Base-by-base conservation (phyloP, 2,797 vertebrate species). In the Babyrousa celebensis region DNA sequence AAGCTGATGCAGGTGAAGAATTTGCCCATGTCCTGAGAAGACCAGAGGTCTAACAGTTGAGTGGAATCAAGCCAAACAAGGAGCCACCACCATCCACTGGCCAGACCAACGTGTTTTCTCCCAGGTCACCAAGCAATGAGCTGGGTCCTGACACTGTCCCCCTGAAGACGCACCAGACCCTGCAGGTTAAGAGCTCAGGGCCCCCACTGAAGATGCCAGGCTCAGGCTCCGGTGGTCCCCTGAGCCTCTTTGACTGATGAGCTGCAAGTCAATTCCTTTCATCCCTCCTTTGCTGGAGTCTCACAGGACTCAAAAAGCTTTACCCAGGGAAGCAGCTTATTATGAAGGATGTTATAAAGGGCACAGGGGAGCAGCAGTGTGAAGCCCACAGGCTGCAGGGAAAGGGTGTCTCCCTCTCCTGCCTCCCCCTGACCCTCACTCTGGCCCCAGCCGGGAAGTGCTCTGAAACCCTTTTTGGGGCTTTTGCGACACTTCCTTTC, bases 341-440 rank as follows among this genome's bases (percentile, higher is more conserved):
- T 18, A 25, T 0, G 0, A 25, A 32, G 29, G 60, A 32, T 5
- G 3, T 17, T 3, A 9, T 1, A 7, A 12, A 48, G 54, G 25
- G 1, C 0, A 2, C 52, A 18, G 65, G 7, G 0, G 9, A 4
- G 8, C 16, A 6, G 32, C 18, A 29, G n/a, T 3, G 15, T 8
- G 77, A 20, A 36, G n/a, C n/a, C 54, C 77, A 25, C 2, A 0
- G 20, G 11, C 11, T 12, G 2, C 21, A 20, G n/a, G 75, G 17
- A 54, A n/a, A 20, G 21, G 29, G 6, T 32, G 6, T 5, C 58
- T 43, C 58, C 16, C 43, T 48, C 43, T 48, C 43, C 43, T 48
- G 43, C 43, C 43, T 48, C 43, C 43, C 43, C 43, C 43, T 48
- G 43, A 48, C 43, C 43, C 32, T 63, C 29, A 1, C 1, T 15